These are phyloP conservation scores for Augochlorella aurata DNA, from an alignment of 2,888 invertebrate species.

Conservation along the genomic window DNA sequence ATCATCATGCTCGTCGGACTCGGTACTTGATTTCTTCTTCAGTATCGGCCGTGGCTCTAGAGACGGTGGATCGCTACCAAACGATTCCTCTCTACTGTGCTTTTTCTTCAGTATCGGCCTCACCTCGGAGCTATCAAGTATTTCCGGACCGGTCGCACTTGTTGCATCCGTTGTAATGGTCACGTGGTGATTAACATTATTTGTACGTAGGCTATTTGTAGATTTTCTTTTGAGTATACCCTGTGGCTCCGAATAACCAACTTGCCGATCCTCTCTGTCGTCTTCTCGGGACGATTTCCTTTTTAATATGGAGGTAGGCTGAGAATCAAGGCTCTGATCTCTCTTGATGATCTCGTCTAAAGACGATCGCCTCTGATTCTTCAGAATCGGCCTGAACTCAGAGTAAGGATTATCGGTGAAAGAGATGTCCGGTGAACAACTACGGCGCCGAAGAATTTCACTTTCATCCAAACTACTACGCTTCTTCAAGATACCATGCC, in stretches of 20 bases:
- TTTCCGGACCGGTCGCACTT: slow-evolving; percentile 80
- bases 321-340: slow-evolving; percentile 86
- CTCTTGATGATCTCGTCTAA: slow-evolving; percentile 87
- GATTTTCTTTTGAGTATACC: slow-evolving; percentile 91
- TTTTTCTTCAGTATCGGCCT: slow-evolving; percentile 93
- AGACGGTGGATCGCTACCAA: slow-evolving; percentile 74
- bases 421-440: slow-evolving; percentile 88
- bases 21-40: slow-evolving; percentile 92
- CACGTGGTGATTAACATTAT: slow-evolving; percentile 86
- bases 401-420: slow-evolving; percentile 84
- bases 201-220: slow-evolving; percentile 85
- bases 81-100: slow-evolving; percentile 87
- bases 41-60: slow-evolving; percentile 87
- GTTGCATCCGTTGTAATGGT: slow-evolving; percentile 88
- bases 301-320: slow-evolving; percentile 87
- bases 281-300: slow-evolving; percentile 87
- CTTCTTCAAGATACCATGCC: slow-evolving; percentile 92
- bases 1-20: slow-evolving; percentile 89
- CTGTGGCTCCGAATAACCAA: slow-evolving; percentile 88
- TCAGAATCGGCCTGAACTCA: slow-evolving; percentile 87
- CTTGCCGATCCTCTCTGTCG: slow-evolving; percentile 84
- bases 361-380: slow-evolving; percentile 87
- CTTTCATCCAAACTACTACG: slow-evolving; percentile 92
- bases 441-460: slow-evolving; percentile 87
- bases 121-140: slow-evolving; percentile 84